Evolutionary conservation across 2,113 vertebrate genomes (phyloP).

Genomic region (Malurus cyaneus): DNA sequence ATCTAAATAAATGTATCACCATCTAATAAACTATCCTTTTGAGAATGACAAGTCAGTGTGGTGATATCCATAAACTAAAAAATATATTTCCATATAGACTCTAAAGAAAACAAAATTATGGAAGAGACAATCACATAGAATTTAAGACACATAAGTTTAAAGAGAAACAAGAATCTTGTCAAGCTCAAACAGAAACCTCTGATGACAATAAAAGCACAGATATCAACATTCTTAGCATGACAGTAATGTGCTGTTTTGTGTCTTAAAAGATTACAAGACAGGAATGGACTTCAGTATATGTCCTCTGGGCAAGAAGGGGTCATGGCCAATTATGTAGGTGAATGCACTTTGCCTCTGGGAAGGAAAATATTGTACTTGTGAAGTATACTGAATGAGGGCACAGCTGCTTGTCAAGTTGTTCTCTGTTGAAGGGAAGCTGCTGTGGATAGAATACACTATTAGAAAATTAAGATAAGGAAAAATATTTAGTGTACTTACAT

Average conservation of each 20-base stretch:
- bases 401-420: slow-evolving; percentile 12
- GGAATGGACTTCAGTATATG: not conserved
- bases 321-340: slow-evolving; percentile 42
- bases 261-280: slow-evolving; percentile 21
- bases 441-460: not conserved
- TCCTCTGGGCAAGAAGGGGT: not conserved
- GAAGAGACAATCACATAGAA: not conserved
- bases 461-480: not conserved
- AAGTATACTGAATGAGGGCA: not conserved
- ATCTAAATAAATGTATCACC: slow-evolving; percentile 65
- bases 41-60: slow-evolving; percentile 11
- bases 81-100: not conserved
- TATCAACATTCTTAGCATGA: slow-evolving; percentile 57
- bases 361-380: not conserved
- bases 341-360: slow-evolving; percentile 24
- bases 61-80: slow-evolving; percentile 32
- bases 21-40: slow-evolving; percentile 49
- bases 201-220: slow-evolving; percentile 30
- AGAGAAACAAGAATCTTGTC: slow-evolving; percentile 53
- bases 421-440: not conserved
- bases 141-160: slow-evolving; percentile 33
- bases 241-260: not conserved
- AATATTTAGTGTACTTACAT: not conserved
- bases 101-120: slow-evolving; percentile 17
- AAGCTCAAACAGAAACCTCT: slow-evolving; percentile 32